Evolutionary conservation across 1,140 invertebrate genomes (phyloP).

Genomic region (Sminthurinus signatus): DNA sequence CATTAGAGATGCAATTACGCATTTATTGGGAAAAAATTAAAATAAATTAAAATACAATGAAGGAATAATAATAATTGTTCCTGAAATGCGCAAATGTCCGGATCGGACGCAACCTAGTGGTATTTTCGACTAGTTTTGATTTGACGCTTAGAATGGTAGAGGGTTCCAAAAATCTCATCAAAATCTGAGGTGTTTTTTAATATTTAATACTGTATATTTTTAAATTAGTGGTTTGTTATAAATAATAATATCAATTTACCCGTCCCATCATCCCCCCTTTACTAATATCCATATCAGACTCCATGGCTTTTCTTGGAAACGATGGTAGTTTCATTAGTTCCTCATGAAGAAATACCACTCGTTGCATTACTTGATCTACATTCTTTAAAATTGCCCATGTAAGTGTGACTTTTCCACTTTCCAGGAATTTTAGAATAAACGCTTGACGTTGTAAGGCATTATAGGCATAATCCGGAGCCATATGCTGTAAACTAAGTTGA

Average conservation of each 20-base stretch:
- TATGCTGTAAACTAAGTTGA: slow-evolving; percentile 87
- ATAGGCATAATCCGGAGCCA: slow-evolving; percentile 86
- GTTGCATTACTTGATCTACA: slow-evolving; percentile 69
- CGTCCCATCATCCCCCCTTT: slow-evolving; percentile 83
- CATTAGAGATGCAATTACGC: too few relatives aligned
- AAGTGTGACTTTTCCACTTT: slow-evolving; percentile 86
- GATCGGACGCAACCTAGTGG: too few relatives aligned
- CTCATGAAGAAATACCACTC: slow-evolving; percentile 97
- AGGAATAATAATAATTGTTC: too few relatives aligned
- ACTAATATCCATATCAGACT: slow-evolving; percentile 91
- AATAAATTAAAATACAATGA: too few relatives aligned
- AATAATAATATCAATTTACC: slow-evolving; percentile 53
- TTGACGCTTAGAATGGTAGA: too few relatives aligned
- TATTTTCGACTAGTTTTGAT: too few relatives aligned
- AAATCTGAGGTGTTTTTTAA: neutral
- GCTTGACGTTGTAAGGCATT: slow-evolving; percentile 88
- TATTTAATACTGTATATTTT: slow-evolving; percentile 15
- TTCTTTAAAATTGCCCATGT: slow-evolving; percentile 79
- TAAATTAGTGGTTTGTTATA: too few relatives aligned
- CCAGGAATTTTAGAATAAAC: slow-evolving; percentile 88
- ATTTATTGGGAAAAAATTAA: too few relatives aligned
- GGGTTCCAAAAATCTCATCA: too few relatives aligned
- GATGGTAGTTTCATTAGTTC: slow-evolving; percentile 97
- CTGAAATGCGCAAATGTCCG: too few relatives aligned
- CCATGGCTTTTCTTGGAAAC: slow-evolving; percentile 95